Conservation (phyloP, 2,797 vertebrate genomes). For the Sphenodon punctatus region DNA sequence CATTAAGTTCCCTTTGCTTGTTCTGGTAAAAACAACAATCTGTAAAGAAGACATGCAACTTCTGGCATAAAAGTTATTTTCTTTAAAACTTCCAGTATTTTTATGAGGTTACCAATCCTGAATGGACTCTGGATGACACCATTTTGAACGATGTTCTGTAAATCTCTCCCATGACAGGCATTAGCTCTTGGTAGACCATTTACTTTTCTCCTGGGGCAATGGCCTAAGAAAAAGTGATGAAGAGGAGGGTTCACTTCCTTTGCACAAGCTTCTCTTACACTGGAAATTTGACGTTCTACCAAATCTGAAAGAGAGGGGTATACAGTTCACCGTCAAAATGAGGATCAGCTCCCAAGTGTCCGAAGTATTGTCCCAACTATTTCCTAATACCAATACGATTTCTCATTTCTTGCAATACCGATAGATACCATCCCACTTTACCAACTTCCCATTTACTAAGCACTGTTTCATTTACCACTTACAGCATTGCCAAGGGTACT, state of each 20-base stretch:
- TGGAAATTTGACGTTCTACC: neutral
- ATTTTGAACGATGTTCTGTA: neutral
- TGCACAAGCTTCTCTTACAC: neutral
- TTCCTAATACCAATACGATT: too few relatives aligned
- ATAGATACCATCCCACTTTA: too few relatives aligned
- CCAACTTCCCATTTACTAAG: too few relatives aligned
- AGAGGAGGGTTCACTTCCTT: neutral
- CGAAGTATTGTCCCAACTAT: too few relatives aligned
- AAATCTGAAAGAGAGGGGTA: neutral
- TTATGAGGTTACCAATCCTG: slow-evolving; percentile 12
- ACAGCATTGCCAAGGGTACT: too few relatives aligned
- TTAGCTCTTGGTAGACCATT: neutral
- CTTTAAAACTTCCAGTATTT: slow-evolving; percentile 30
- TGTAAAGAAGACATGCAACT: slow-evolving; percentile 37
- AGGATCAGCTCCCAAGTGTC: neutral
- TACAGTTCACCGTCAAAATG: neutral
- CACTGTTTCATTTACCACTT: too few relatives aligned
- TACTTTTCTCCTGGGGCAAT: neutral
- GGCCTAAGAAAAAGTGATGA: neutral
- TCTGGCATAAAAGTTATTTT: slow-evolving; percentile 51
- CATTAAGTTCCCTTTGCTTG: slow-evolving; percentile 61
- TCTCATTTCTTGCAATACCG: too few relatives aligned
- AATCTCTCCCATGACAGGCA: neutral
- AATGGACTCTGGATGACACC: neutral
- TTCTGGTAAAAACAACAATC: slow-evolving; percentile 62